Percentiles rank a stretch among this genome's conserved stretches.
Evolutionary conservation across 2,888 invertebrate species (phyloP).

Genomic region (Polyploca ridens): DNA sequence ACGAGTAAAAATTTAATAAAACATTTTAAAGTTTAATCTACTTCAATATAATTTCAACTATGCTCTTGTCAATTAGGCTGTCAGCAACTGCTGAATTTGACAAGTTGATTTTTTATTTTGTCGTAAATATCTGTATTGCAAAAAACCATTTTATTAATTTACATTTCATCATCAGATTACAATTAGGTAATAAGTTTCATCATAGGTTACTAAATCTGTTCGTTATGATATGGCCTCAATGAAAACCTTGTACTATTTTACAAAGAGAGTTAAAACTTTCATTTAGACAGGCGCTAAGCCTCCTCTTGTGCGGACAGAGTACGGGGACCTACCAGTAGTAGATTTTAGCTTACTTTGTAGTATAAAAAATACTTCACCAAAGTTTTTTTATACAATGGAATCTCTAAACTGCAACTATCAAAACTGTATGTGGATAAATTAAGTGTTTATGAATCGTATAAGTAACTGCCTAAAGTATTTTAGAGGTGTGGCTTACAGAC

Average conservation of each 20-base stretch:
- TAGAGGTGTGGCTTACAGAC: conserved; percentile 27
- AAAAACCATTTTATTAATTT: background rate
- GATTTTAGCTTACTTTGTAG: too few species aligned
- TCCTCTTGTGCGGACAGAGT: too few species aligned
- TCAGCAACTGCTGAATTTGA: too few species aligned
- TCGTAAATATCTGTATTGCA: too few species aligned
- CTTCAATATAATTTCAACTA: background rate
- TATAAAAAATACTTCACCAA: background rate
- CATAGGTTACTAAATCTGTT: background rate
- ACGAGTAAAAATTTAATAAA: too few species aligned
- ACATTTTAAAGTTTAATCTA: too few species aligned
- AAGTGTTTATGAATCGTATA: conserved; percentile 26
- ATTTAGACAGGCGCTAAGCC: too few species aligned
- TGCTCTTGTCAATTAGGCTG: background rate
- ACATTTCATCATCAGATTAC: background rate
- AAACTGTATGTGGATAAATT: conserved; percentile 2
- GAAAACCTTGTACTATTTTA: background rate
- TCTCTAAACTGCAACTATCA: background rate
- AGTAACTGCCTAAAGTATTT: background rate
- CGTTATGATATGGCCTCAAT: background rate
- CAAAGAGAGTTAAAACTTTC: background rate
- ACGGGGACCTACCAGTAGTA: too few species aligned
- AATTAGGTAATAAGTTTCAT: background rate
- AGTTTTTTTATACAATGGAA: background rate
- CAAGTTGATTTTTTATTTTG: too few species aligned